Evolutionary conservation across 2,113 vertebrate genomes (phyloP).

Genomic region (Pantherophis guttatus): DNA sequence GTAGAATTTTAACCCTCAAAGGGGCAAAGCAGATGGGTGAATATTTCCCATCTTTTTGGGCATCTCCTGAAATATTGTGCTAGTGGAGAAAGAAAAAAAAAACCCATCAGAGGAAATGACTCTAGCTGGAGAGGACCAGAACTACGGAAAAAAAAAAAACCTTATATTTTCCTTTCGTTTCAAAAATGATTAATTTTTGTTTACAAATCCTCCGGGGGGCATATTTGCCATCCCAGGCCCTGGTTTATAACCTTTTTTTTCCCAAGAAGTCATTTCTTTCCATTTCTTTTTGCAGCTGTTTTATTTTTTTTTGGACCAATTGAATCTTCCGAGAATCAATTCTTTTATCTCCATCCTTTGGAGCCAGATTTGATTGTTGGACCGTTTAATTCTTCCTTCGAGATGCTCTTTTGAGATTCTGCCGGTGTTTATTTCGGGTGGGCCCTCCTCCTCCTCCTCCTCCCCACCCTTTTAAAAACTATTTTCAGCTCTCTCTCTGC

Average conservation of each 20-base stretch:
- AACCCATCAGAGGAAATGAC: background rate
- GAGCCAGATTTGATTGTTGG: background rate
- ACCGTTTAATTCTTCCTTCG: background rate
- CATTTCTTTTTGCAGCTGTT: background rate
- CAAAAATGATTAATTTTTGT: background rate
- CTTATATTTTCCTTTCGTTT: background rate
- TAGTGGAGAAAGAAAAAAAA: no score
- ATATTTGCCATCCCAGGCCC: background rate
- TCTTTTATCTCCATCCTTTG: background rate
- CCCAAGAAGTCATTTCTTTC: slow-evolving; percentile 6
- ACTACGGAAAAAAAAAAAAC: background rate
- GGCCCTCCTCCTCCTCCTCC: no score
- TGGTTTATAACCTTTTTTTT: background rate
- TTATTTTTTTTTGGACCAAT: background rate
- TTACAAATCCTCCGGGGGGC: background rate
- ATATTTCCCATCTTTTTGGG: background rate
- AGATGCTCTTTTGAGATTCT: slow-evolving; percentile 6
- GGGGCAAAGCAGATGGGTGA: no score
- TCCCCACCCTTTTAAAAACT: background rate
- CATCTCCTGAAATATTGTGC: no score
- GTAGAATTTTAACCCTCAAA: background rate
- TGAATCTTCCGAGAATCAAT: background rate
- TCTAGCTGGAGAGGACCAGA: background rate
- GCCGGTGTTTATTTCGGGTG: background rate
- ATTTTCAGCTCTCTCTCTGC: slow-evolving; percentile 33